These are phyloP conservation scores for Dryobates pubescens DNA, from an alignment of 2,797 vertebrate genomes.

Conservation along the genomic window DNA sequence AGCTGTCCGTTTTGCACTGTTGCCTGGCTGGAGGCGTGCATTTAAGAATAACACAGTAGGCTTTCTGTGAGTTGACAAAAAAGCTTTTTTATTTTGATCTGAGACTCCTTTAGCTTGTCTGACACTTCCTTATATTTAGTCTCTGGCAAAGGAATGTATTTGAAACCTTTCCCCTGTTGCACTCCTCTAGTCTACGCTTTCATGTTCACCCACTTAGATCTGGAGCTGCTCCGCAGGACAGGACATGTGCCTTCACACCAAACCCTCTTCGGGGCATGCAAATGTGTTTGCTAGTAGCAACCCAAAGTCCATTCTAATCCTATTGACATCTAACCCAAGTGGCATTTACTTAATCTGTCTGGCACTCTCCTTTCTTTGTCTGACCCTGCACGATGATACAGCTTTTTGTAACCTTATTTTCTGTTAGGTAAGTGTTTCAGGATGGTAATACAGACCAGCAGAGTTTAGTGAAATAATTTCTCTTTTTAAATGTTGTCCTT, in stretches of 20 bases:
- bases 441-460: background rate
- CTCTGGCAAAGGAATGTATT: conserved; percentile 18
- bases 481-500: background rate
- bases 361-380: background rate
- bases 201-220: background rate
- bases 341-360: conserved; percentile 41
- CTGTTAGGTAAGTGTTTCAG: background rate
- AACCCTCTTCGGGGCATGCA: background rate
- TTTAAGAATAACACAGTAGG: conserved; percentile 41
- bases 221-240: background rate
- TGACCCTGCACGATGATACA: background rate
- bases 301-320: conserved; percentile 33
- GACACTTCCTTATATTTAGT: conserved; percentile 57
- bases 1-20: conserved; percentile 56
- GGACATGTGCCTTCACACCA: background rate
- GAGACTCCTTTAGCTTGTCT: conserved; percentile 33
- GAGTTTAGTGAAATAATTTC: background rate
- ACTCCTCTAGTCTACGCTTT: conserved; percentile 2
- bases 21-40: conserved; percentile 36
- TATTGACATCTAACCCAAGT: conserved; percentile 55
- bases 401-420: background rate
- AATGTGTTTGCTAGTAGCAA: background rate
- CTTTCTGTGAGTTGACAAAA: conserved; percentile 57
- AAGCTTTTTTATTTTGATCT: conserved; percentile 43
- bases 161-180: conserved; percentile 26